Percentiles rank a stretch among this genome's conserved stretches.
Evolutionary conservation across 2,797 vertebrate species (phyloP).

Genomic region (Neosalanx taihuensis): DNA sequence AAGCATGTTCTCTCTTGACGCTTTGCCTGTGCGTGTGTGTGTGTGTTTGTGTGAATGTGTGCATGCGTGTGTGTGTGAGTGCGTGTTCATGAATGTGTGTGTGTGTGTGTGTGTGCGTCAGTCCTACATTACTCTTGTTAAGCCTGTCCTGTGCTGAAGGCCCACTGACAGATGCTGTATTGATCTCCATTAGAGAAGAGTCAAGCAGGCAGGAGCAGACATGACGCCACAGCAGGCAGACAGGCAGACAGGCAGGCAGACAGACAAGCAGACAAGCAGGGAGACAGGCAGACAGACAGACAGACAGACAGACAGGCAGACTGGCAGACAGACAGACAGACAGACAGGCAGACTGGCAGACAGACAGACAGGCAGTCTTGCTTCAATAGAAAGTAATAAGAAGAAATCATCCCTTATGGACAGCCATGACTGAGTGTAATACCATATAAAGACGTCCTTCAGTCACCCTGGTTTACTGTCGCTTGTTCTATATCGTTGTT

Average conservation of each 20-base stretch:
- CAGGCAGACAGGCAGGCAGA: conserved; percentile 61
- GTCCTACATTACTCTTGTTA: conserved; percentile 66
- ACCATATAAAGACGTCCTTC: too few species aligned
- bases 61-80: neutral
- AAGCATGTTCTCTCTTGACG: conserved; percentile 1
- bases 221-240: conserved; percentile 65
- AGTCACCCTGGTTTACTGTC: neutral
- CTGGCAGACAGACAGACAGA: conserved; percentile 1
- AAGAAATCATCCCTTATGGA: too few species aligned
- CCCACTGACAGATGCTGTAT: conserved; percentile 71
- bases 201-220: conserved; percentile 66
- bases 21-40: neutral
- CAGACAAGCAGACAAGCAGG: conserved; percentile 36
- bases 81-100: neutral
- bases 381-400: too few species aligned
- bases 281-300: conserved; percentile 61
- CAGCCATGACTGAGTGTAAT: too few species aligned
- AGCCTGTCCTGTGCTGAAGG: conserved; percentile 62
- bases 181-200: conserved; percentile 73
- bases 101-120: conserved; percentile 27
- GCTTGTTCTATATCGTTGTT: neutral
- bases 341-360: conserved; percentile 14
- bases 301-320: too few species aligned
- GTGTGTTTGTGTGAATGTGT: conserved; percentile 19
- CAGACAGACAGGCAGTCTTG: neutral